Evolutionary conservation across 2,797 vertebrate genomes (phyloP).

Genomic region (Chelmon rostratus): DNA sequence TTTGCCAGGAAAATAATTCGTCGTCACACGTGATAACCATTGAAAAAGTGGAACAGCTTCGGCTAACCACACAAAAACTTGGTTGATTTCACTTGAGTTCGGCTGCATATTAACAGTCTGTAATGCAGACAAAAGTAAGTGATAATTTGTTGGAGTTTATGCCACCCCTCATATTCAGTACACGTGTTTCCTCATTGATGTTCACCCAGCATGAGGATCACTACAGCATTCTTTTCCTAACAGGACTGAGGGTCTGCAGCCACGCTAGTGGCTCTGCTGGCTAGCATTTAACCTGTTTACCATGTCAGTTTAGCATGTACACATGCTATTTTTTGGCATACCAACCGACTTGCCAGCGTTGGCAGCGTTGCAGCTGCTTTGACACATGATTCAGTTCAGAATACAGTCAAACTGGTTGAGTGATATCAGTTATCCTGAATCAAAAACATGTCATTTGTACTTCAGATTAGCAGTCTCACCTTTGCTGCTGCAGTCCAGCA

Average conservation of each 20-base stretch:
- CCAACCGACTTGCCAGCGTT: too few relatives aligned
- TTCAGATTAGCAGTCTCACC: too few relatives aligned
- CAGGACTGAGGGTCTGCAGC: neutral
- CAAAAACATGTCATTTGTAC: too few relatives aligned
- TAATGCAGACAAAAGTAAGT: neutral
- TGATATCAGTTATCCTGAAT: too few relatives aligned
- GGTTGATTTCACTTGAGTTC: slow-evolving; percentile 15
- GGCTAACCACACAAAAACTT: neutral
- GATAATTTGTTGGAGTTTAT: slow-evolving; percentile 9
- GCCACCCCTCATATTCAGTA: neutral
- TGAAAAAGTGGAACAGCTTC: neutral
- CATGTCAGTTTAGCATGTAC: neutral
- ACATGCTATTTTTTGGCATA: too few relatives aligned
- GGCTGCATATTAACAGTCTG: slow-evolving; percentile 1
- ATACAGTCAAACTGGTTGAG: too few relatives aligned
- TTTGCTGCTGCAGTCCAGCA: slow-evolving; percentile 93
- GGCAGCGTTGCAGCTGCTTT: too few relatives aligned
- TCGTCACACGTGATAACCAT: neutral
- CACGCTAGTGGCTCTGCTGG: neutral
- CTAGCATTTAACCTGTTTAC: too few relatives aligned
- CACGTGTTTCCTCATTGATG: neutral
- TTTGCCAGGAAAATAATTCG: slow-evolving; percentile 21
- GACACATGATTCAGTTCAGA: too few relatives aligned
- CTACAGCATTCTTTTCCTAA: neutral
- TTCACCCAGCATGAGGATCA: neutral